Conservation (phyloP, 2,797 vertebrate genomes). For the Macroramphosus scolopax region DNA sequence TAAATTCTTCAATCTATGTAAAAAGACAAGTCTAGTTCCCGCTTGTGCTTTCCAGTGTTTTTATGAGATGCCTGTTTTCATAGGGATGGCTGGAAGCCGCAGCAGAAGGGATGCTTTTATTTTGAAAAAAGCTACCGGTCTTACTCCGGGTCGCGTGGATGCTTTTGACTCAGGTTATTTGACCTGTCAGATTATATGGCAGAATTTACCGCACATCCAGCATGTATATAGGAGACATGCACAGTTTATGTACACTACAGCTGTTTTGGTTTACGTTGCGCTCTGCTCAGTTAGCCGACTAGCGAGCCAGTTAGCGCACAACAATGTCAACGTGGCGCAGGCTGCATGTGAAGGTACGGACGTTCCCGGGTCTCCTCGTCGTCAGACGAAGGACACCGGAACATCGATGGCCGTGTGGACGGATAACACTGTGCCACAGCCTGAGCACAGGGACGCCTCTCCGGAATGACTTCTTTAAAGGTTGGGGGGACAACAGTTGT, state of each 20-base stretch:
- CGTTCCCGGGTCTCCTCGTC: background rate
- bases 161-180: too few species aligned
- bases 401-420: background rate
- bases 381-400: background rate
- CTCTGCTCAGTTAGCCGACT: background rate
- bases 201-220: too few species aligned
- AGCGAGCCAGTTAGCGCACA: background rate
- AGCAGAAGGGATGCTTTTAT: too few species aligned
- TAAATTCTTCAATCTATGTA: too few species aligned
- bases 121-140: too few species aligned
- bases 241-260: background rate
- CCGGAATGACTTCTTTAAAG: conserved; percentile 67
- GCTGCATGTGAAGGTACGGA: conserved; percentile 15
- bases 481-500: conserved; percentile 37
- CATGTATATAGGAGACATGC: too few species aligned
- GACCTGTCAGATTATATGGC: too few species aligned
- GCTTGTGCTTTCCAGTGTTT: too few species aligned
- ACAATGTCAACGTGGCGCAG: conserved; percentile 51
- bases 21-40: too few species aligned
- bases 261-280: background rate
- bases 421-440: background rate
- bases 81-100: too few species aligned
- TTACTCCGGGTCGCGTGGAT: too few species aligned
- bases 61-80: too few species aligned
- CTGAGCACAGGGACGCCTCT: conserved; percentile 50